Percentiles rank a stretch among this genome's conserved stretches.
phyloP scores from a whole-genome alignment of 2,113 vertebrate species.

The Grantiella picta region DNA sequence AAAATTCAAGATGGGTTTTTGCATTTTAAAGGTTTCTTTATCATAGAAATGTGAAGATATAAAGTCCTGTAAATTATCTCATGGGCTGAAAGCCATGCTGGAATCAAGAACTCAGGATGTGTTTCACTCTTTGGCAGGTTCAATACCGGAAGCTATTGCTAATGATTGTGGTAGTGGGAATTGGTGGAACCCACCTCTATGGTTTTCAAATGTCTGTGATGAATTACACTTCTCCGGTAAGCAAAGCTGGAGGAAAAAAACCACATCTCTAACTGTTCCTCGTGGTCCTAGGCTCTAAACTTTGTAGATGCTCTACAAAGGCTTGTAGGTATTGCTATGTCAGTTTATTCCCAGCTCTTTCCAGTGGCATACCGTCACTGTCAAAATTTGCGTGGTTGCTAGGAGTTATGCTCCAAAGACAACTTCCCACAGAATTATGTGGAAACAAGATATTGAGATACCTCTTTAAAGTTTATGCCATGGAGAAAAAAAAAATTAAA shows the following conservation, averaged over 20 bases:
- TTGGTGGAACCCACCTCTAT: slow-evolving; percentile 79
- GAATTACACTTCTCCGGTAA: slow-evolving; percentile 79
- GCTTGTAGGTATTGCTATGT: background rate
- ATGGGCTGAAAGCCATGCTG: background rate
- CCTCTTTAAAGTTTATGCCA: background rate
- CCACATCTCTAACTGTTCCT: background rate
- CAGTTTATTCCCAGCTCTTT: background rate
- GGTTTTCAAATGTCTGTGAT: slow-evolving; percentile 80
- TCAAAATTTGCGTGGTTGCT: background rate
- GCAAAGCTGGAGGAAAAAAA: background rate
- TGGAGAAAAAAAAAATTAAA: background rate
- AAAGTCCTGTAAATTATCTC: background rate
- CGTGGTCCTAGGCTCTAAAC: background rate
- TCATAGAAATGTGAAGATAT: background rate
- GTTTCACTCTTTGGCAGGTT: slow-evolving; percentile 1
- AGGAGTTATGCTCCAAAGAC: background rate
- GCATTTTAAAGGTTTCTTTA: background rate
- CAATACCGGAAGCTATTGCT: slow-evolving; percentile 11
- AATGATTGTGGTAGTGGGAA: slow-evolving; percentile 68
- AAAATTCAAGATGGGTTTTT: background rate
- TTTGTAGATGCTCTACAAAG: background rate
- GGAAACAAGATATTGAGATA: background rate
- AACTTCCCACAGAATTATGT: background rate
- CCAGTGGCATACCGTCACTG: background rate
- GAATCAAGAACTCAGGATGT: background rate